Base-by-base conservation (phyloP, 2,113 vertebrate species). In the Cacatua alba region DNA sequence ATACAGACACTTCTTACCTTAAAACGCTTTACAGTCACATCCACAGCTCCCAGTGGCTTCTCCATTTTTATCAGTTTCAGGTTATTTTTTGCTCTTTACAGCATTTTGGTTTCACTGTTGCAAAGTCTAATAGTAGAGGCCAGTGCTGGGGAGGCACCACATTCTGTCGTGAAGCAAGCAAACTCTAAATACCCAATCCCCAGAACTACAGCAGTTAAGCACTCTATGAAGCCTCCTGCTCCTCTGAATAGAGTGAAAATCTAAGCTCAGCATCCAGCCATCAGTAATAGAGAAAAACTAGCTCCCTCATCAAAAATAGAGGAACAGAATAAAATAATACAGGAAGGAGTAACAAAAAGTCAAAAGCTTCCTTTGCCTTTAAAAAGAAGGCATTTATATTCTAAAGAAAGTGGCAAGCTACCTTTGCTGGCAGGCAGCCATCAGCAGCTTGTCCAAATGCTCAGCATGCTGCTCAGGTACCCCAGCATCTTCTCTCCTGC, bases 161-260 rank as follows among this genome's bases (percentile, higher is more conserved):
- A 20, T 75, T 86, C 60, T 68, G 84, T 75, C 15, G 13, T 82
- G 65, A 89, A 63, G 63, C 84, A 93, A 67, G 44, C 90, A 86
- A 84, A 82, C 17, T 84, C 83, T 33, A 51, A 91, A 89, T 51
- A 71, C 59, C n/a, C 81, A 84, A 37, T 92, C 82, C 84, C 84
- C 90, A 92, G 79, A 94, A 91, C 90, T 89, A 78, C 48, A 67
- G 68, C 81, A 92, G 89, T 91, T 92, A 96, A 78, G 65, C 55
- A 59, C 33, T 91, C 69, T 70, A 41, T 52, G 82, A 93, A 94
- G 70, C 77, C 3, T 68, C 37, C 71, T 90, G 71, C 53, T 90
- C n/a, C 25, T 83, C 86, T 70, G 63, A 94, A 94, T 15, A 92
- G 68, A 76, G 20, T 37, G 53, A 86, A 97, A 90, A n/a, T 41